These are phyloP conservation scores for Plusia festucae DNA, from an alignment of 2,888 invertebrate species.

Conservation along the genomic window DNA sequence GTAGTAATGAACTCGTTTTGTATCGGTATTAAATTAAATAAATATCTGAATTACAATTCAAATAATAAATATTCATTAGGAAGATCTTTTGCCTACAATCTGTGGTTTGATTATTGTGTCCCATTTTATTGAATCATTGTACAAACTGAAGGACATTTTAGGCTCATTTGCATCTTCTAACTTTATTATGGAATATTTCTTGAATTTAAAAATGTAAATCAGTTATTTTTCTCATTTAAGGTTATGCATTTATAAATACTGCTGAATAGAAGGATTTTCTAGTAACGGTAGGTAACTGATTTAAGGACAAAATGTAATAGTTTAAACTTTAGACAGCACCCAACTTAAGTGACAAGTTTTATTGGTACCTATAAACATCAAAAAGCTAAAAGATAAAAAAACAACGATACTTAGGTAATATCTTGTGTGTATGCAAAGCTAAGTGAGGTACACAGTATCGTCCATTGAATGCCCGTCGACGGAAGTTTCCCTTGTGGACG, in stretches of 20 bases:
- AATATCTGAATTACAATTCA: constrained; percentile 21
- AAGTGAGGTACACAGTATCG: constrained; percentile 7
- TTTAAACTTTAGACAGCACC: not conserved
- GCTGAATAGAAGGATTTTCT: not conserved
- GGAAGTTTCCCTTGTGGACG: constrained; percentile 43
- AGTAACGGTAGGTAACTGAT: not conserved
- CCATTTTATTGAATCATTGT: not conserved
- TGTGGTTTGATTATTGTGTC: constrained; percentile 2
- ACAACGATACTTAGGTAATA: not conserved
- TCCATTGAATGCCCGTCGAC: constrained; percentile 49
- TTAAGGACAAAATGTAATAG: not conserved
- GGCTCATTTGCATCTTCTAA: not conserved
- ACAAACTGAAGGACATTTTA: not conserved
- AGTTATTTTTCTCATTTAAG: not conserved
- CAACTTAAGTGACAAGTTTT: not conserved
- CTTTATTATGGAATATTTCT: not conserved
- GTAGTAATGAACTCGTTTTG: constrained; percentile 66
- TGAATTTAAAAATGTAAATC: not conserved
- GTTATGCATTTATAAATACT: not conserved
- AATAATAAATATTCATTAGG: constrained; percentile 25
- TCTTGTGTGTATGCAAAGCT: not conserved
- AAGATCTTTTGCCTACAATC: not conserved
- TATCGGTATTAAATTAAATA: constrained; percentile 39
- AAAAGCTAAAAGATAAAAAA: constrained; percentile 11
- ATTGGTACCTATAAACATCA: not conserved